Evolutionary conservation across 1,140 invertebrate species (phyloP).

Genomic region (Lanistes nyassanus): DNA sequence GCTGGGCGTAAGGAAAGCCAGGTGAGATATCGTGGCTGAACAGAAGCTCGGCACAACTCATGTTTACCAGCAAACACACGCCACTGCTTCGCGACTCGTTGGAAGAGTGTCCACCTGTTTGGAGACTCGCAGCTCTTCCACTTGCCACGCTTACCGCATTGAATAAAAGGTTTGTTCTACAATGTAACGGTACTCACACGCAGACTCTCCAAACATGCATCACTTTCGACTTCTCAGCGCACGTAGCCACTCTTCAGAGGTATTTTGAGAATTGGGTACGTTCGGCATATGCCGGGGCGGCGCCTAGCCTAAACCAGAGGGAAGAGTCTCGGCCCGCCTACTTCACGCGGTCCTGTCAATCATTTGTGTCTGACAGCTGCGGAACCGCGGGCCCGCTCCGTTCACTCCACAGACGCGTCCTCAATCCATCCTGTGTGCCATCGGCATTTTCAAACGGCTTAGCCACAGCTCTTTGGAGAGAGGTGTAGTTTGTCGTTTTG

Average conservation of each 20-base stretch:
- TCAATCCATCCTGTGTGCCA: too few species aligned
- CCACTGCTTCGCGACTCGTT: not conserved
- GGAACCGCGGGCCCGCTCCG: not conserved
- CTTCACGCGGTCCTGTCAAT: slow-evolving; percentile 10
- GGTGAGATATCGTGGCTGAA: too few species aligned
- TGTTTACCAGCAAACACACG: too few species aligned
- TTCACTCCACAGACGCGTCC: too few species aligned
- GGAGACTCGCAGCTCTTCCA: not conserved
- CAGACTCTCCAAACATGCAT: slow-evolving; percentile 19
- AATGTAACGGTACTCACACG: slow-evolving; percentile 16
- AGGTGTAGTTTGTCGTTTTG: too few species aligned
- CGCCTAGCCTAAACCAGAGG: not conserved
- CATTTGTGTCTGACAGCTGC: slow-evolving; percentile 4
- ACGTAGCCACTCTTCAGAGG: slow-evolving; percentile 11
- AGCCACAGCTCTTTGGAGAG: too few species aligned
- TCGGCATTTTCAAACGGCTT: too few species aligned
- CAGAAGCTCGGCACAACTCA: too few species aligned
- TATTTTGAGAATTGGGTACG: slow-evolving; percentile 22
- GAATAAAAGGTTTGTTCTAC: too few species aligned
- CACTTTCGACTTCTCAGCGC: not conserved
- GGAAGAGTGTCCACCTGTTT: not conserved
- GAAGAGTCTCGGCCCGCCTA: slow-evolving; percentile 7
- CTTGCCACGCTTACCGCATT: not conserved
- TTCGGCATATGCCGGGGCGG: slow-evolving; percentile 14
- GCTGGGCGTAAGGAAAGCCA: too few species aligned